Evolutionary conservation across 2,113 vertebrate genomes (phyloP).

Genomic region (Mirounga angustirostris): DNA sequence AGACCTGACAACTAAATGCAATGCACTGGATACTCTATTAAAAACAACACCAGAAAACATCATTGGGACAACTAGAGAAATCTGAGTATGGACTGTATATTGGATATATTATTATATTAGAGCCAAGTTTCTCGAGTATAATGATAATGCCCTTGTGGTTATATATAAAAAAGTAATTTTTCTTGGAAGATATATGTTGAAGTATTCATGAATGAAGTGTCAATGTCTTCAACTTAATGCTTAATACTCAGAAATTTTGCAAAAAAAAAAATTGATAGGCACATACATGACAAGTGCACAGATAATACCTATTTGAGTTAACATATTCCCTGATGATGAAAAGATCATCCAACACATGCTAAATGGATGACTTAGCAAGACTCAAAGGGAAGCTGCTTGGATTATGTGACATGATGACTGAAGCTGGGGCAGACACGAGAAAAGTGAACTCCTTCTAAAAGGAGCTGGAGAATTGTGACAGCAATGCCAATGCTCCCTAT

Average conservation of each 20-base stretch:
- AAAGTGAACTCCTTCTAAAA: background rate
- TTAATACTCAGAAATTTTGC: background rate
- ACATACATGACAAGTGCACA: background rate
- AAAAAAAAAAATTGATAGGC: background rate
- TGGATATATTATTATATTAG: background rate
- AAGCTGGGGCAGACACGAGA: background rate
- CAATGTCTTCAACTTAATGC: background rate
- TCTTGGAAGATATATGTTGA: background rate
- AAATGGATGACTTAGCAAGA: background rate
- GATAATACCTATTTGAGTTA: background rate
- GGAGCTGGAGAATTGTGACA: background rate
- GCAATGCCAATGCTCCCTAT: background rate
- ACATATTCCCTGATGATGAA: background rate
- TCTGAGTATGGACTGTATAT: background rate
- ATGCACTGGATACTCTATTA: background rate
- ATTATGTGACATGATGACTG: background rate
- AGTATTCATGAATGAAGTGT: slow-evolving; percentile 6
- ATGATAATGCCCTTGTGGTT: background rate
- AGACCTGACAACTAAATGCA: background rate
- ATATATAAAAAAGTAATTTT: background rate
- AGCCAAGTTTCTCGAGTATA: background rate
- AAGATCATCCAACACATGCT: background rate
- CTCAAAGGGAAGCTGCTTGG: background rate
- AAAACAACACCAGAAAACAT: slow-evolving; percentile 1
- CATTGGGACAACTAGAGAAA: background rate